Base-by-base conservation (phyloP, 2,888 invertebrate genomes). In the Drosophila siamana region DNA sequence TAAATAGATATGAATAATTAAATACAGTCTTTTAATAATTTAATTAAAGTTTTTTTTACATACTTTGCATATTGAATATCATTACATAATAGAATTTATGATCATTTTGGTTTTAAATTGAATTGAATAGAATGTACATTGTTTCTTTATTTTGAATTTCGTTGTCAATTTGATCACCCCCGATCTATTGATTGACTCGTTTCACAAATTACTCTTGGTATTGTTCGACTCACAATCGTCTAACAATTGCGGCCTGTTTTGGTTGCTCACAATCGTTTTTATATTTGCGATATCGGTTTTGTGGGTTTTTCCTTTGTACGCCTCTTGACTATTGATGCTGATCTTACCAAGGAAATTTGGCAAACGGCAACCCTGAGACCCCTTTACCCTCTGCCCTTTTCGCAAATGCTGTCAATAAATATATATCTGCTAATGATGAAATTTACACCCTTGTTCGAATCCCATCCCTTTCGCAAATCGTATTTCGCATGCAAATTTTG, bases 151-250 rank as follows among this genome's bases (percentile, higher is more conserved):
- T 1, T 5, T 7, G 6, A 7, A 26, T 26, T 26, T 26, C 6
- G 26, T 6, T 93, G 93, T 64, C 93, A 15, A 40, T 40, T 11
- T 16, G 24, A 40, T 54, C 54, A 33, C 4, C 26, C 13, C 38
- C 33, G 19, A 57, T 55, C 70, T 61, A 61, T 69, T 40, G 50
- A 74, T 69, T 54, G 36, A 47, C 55, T 56, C 36, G 46, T 24
- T 43, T 22, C 8, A n/a, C 16, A n/a, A 28, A 28, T 41, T 28
- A 9, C 19, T 16, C 40, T 28, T 1, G 1, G 16, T 7, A 28
- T 28, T 40, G 28, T 7, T 24, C 9, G 9, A 1, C 36, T 36
- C 22, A 51, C 50, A 38, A 51, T 41, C 9, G 16, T 4, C 5
- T 8, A 13, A 41, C 41, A 52, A 52, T 41, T 41, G 41, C 4